Evolutionary conservation across 2,888 invertebrate species (phyloP).

Genomic region (Acleris literana): DNA sequence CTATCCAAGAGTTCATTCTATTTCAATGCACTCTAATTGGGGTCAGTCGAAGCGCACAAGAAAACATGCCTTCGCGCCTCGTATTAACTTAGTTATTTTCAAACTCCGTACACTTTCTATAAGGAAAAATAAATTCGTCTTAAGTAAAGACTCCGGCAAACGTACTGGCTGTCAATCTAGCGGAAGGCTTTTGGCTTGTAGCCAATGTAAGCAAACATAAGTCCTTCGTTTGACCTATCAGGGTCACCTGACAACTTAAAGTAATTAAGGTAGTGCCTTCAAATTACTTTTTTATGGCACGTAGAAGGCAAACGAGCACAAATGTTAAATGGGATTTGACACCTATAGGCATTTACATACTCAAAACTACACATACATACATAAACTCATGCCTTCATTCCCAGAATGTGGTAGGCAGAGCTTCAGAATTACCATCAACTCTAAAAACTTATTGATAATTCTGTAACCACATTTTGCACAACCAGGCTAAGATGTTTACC

Average conservation of each 20-base stretch:
- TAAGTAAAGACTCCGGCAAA: slow-evolving; percentile 14
- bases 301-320: too few relatives aligned
- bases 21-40: slow-evolving; percentile 2
- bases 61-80: slow-evolving; percentile 8
- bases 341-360: too few relatives aligned
- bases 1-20: not conserved
- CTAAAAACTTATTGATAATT: too few relatives aligned
- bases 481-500: too few relatives aligned
- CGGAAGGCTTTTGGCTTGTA: slow-evolving; percentile 24
- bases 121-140: slow-evolving; percentile 25
- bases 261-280: not conserved
- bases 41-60: slow-evolving; percentile 9
- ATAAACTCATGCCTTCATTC: too few relatives aligned
- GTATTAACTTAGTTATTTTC: slow-evolving; percentile 8
- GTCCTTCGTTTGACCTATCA: slow-evolving; percentile 10
- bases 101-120: slow-evolving; percentile 12
- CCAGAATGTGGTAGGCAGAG: too few relatives aligned
- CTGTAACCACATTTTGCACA: too few relatives aligned
- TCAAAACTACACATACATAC: too few relatives aligned
- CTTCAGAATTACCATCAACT: too few relatives aligned
- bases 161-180: slow-evolving; percentile 26
- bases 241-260: slow-evolving; percentile 6
- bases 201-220: slow-evolving; percentile 16
- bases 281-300: not conserved
- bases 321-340: too few relatives aligned